Conservation (phyloP, 2,888 invertebrate genomes). For the Willowsia nigromaculata region DNA sequence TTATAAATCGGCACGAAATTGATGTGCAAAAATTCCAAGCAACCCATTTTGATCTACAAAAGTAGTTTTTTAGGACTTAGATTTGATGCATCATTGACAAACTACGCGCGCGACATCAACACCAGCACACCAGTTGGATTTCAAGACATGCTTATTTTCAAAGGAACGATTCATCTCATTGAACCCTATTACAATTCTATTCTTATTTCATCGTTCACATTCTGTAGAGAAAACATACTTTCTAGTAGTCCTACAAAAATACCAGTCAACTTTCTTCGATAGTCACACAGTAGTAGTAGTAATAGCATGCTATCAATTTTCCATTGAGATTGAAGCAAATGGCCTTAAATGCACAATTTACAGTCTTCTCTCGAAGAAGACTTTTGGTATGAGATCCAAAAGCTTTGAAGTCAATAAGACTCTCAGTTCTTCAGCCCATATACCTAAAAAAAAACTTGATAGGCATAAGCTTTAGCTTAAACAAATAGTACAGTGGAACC, state of each 20-base stretch:
- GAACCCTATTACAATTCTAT: slow-evolving; percentile 21
- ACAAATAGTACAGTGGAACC: too few species aligned
- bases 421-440: too few species aligned
- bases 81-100: background rate
- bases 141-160: background rate
- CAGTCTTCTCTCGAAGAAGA: background rate
- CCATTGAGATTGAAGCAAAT: background rate
- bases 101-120: background rate
- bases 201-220: background rate
- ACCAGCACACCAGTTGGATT: background rate
- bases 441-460: too few species aligned
- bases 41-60: background rate
- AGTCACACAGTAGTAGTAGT: background rate
- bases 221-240: background rate
- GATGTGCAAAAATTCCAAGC: background rate
- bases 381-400: background rate
- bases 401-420: background rate
- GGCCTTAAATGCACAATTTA: background rate
- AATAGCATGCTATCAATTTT: background rate
- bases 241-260: background rate
- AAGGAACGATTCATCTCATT: background rate
- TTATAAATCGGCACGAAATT: too few species aligned
- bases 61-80: background rate
- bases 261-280: too few species aligned
- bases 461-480: too few species aligned